These are phyloP conservation scores for Champsocephalus esox DNA, from an alignment of 2,797 vertebrate genomes.

Conservation along the genomic window DNA sequence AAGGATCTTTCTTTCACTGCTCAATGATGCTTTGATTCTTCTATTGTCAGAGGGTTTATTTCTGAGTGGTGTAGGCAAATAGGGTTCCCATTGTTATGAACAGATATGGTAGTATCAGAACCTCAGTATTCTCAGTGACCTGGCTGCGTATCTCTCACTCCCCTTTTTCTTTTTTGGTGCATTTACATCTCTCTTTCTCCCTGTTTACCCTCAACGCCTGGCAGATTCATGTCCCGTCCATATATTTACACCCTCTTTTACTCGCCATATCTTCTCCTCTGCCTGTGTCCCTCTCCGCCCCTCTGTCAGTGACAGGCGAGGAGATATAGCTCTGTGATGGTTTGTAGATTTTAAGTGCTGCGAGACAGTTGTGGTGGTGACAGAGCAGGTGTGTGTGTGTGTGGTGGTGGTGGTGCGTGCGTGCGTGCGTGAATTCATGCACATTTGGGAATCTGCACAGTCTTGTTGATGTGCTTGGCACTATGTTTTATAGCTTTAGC, in stretches of 20 bases:
- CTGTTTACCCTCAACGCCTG: constrained; percentile 52
- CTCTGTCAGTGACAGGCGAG: constrained; percentile 33
- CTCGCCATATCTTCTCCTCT: constrained; percentile 48
- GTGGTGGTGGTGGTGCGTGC: neutral
- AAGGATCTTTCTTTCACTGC: neutral
- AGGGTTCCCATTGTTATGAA: neutral
- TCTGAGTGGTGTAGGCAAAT: neutral
- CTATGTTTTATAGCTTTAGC: constrained; percentile 49
- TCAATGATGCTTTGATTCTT: constrained; percentile 1
- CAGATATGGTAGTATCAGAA: constrained; percentile 18
- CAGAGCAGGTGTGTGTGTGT: neutral
- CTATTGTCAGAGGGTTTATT: too few species aligned
- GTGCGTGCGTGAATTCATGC: neutral
- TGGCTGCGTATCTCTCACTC: constrained; percentile 10
- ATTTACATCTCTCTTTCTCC: constrained; percentile 50
- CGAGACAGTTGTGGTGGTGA: constrained; percentile 50
- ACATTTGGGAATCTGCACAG: constrained; percentile 23
- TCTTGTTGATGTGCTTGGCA: constrained; percentile 21
- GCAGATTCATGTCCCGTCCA: constrained; percentile 56
- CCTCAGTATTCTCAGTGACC: constrained; percentile 18
- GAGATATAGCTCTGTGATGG: constrained; percentile 48
- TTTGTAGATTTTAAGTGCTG: constrained; percentile 63
- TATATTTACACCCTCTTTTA: constrained; percentile 67
- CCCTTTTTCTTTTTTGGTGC: constrained; percentile 25
- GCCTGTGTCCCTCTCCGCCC: constrained; percentile 11